Evolutionary conservation across 2,113 vertebrate species (phyloP), one percentile per base, ranked within the genome.

Genomic region (Plotosus lineatus): DNA sequence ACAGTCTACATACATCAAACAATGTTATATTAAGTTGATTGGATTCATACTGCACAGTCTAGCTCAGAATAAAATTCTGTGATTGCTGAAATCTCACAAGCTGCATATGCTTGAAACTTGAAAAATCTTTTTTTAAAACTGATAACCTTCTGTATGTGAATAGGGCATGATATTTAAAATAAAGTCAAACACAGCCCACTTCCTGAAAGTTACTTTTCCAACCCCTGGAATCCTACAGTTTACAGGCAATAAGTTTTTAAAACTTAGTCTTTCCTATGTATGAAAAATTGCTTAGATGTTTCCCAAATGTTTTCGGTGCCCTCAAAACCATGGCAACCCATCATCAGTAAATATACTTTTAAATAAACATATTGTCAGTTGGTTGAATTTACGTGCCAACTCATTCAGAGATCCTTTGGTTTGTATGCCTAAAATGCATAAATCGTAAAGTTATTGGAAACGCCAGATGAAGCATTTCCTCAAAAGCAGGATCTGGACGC

Each of bases 281-380:
- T 80, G 88, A 86, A 89, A 83, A 84, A 83, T 56, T 89, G 86
- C 82, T 89, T 88, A 23, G 48, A 75, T 66, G 48, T 68, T 31
- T 40, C 19, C n/a, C 38, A 68, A 36, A 36, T 23, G 12, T 77
- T 68, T n/a, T 65, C 26, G 36, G n/a, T 44, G 80, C 40, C 23
- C 28, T 58, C 12, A 26, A 80, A 76, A 66, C 33, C 51, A 46
- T 60, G 46, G 36, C 42, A 50, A 33, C 44, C 51, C 46, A 15
- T 14, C 28, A 58, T 31, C 31, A 75, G 33, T 75, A 79, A 60
- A 79, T 75, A 82, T 58, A 69, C 38, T 76, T 46, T 74, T 77
- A 56, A 60, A 78, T 33, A 80, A 53, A 78, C 68, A 83, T 60
- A 73, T 31, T 76, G 80, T 61, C 40, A 31, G 48, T 83, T 17